A percentile compares a stretch with the other conserved stretches of the same genome.
phyloP scores from a whole-genome alignment of 2,113 vertebrate genomes.

The Podilymbus podiceps region DNA sequence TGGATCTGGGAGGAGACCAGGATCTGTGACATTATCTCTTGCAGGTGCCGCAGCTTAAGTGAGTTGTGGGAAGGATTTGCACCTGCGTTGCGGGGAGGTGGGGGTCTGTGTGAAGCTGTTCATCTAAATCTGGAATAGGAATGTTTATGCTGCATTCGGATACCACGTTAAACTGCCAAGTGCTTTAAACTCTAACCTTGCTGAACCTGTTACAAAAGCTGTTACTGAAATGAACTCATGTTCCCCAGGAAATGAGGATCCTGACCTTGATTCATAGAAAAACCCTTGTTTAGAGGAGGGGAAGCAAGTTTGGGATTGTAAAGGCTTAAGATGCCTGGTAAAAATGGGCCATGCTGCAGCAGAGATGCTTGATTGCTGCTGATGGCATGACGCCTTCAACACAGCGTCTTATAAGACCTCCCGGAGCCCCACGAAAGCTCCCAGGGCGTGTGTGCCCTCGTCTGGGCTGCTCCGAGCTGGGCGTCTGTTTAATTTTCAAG shows the following conservation, averaged over 20 bases:
- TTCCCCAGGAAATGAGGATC: not conserved
- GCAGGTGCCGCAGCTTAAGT: not conserved
- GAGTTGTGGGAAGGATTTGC: not conserved
- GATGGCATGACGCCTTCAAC: not conserved
- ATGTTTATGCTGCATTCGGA: not conserved
- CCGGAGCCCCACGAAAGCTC: not conserved
- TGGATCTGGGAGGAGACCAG: not conserved
- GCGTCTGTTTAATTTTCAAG: not conserved
- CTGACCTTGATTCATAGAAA: not conserved
- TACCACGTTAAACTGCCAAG: fast-evolving
- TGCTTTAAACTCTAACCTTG: not conserved
- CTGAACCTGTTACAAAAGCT: not conserved
- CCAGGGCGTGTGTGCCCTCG: fast-evolving
- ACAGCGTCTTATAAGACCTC: not conserved
- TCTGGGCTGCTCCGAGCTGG: fast-evolving
- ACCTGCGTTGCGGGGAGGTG: not conserved
- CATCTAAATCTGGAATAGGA: not conserved
- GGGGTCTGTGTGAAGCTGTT: not conserved
- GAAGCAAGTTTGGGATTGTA: not conserved
- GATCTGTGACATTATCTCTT: not conserved
- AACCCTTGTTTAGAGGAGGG: not conserved
- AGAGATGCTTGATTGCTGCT: not conserved
- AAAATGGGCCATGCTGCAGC: not conserved
- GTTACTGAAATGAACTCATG: not conserved
- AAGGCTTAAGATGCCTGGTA: not conserved